Percentiles rank a stretch among this genome's conserved stretches.
These are phyloP conservation scores for Embidobia sp. DNA, from an alignment of 2,888 invertebrate genomes.

Conservation along the genomic window DNA sequence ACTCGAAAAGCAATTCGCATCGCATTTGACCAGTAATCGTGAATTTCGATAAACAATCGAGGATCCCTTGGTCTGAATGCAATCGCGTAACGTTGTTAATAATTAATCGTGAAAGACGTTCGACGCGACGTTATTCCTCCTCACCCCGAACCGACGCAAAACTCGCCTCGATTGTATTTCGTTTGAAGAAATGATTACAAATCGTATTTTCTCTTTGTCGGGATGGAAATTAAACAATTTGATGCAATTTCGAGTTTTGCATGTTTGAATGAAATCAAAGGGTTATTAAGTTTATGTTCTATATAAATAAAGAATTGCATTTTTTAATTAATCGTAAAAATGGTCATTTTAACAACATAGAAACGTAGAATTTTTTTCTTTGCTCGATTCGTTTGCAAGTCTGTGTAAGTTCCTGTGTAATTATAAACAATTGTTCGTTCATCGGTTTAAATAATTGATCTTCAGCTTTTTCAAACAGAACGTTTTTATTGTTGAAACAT, in stretches of 20 bases:
- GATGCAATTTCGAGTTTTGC: neutral
- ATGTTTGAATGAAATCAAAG: too few species aligned
- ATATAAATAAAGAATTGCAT: too few species aligned
- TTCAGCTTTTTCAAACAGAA: too few species aligned
- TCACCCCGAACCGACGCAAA: neutral
- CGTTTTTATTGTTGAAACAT: too few species aligned
- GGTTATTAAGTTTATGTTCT: too few species aligned
- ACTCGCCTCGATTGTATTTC: slow-evolving; percentile 8
- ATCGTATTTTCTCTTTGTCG: neutral
- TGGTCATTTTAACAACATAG: too few species aligned
- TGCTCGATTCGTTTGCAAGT: too few species aligned
- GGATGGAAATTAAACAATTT: slow-evolving; percentile 7
- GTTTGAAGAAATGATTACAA: slow-evolving; percentile 3
- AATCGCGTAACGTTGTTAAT: slow-evolving; percentile 18
- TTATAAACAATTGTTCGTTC: too few species aligned
- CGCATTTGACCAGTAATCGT: slow-evolving; percentile 26
- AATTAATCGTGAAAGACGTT: slow-evolving; percentile 30
- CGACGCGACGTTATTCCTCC: neutral
- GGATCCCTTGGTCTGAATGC: slow-evolving; percentile 24
- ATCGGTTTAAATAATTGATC: too few species aligned
- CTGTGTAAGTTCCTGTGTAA: too few species aligned
- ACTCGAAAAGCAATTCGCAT: slow-evolving; percentile 6
- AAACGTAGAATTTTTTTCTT: too few species aligned
- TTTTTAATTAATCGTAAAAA: too few species aligned
- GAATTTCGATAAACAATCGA: slow-evolving; percentile 39